Percentiles rank a stretch among this genome's conserved stretches.
Evolutionary conservation across 2,113 vertebrate genomes (phyloP).

Genomic region (Elephantulus edwardii): DNA sequence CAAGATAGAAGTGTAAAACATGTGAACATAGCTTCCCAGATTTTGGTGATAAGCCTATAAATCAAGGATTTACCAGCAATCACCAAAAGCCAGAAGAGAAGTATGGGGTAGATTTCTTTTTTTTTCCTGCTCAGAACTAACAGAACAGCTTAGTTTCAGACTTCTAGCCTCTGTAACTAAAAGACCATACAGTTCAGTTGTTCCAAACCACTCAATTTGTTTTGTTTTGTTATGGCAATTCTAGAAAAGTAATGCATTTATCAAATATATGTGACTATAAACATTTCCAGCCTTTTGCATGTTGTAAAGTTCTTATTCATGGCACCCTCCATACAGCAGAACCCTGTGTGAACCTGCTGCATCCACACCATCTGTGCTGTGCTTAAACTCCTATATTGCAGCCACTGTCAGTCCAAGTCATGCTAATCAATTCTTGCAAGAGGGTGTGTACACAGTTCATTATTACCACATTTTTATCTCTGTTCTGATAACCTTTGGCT

Average conservation of each 20-base stretch:
- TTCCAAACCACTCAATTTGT: neutral
- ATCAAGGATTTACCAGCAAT: neutral
- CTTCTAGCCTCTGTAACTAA: neutral
- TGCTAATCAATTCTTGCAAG: neutral
- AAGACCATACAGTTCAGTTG: neutral
- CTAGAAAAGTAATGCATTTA: neutral
- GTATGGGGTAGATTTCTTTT: neutral
- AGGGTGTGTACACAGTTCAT: neutral
- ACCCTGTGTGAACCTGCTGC: too few relatives aligned
- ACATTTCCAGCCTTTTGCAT: neutral
- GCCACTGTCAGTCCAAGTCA: too few relatives aligned
- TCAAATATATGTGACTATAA: neutral
- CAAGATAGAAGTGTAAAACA: neutral
- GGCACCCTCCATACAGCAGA: too few relatives aligned
- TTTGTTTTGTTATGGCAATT: neutral
- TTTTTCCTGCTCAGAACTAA: neutral
- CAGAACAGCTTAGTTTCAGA: neutral
- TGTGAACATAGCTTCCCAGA: neutral
- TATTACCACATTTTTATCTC: neutral
- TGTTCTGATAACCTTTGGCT: neutral
- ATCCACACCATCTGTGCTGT: too few relatives aligned
- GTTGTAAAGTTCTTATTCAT: neutral
- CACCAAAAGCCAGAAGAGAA: neutral
- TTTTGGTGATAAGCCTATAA: neutral
- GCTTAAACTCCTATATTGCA: too few relatives aligned